phyloP scores from a whole-genome alignment of 2,113 vertebrate genomes.

The Urocynchramus pylzowi region DNA sequence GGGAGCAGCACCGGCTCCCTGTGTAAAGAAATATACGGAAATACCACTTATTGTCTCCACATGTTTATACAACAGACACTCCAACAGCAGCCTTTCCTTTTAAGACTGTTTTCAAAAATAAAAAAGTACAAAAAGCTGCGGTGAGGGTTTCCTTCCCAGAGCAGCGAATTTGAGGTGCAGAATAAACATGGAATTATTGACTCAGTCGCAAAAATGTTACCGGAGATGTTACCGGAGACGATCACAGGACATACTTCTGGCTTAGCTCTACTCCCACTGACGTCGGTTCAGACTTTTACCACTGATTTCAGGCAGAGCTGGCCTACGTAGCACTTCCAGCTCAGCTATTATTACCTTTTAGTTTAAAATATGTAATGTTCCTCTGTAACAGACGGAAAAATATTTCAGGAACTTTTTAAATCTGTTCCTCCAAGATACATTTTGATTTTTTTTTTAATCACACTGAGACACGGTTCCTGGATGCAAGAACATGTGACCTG shows the following conservation, averaged over 20 bases:
- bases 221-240: not conserved
- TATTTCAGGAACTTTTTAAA: constrained; percentile 72
- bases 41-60: constrained; percentile 9
- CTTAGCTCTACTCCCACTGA: constrained; percentile 1
- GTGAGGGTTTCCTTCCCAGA: constrained; percentile 9
- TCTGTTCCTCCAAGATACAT: constrained; percentile 72
- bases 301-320: not conserved
- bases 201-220: constrained; percentile 25
- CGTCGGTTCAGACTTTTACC: not conserved
- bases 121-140: not conserved
- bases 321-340: not conserved
- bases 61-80: not conserved
- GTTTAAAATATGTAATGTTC: constrained; percentile 32
- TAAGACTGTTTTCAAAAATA: not conserved
- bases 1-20: not conserved
- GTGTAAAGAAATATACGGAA: not conserved
- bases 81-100: not conserved
- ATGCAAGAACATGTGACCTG: constrained; percentile 80
- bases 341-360: constrained; percentile 26
- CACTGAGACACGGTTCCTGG: constrained; percentile 73
- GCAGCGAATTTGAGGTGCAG: not conserved
- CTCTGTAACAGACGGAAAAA: constrained; percentile 61
- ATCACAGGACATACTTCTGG: not conserved
- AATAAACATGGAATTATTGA: constrained; percentile 39
- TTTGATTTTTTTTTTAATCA: constrained; percentile 56